Evolutionary conservation across 2,888 invertebrate genomes (phyloP).

Genomic region (Lithophane semibrunnea): DNA sequence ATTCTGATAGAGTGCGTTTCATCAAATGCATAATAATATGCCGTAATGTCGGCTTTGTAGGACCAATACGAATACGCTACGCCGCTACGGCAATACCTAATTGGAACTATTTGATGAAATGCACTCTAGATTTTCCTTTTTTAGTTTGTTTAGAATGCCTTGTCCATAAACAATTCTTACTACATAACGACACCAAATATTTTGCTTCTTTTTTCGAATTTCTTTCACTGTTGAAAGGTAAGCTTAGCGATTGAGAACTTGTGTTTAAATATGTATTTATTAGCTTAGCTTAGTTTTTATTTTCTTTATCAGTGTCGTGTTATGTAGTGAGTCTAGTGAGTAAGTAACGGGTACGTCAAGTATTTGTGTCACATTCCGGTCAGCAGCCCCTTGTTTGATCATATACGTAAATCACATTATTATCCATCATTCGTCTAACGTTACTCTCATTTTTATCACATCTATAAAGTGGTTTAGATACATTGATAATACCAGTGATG

Average conservation of each 20-base stretch:
- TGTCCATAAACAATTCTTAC: background rate
- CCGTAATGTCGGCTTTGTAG: too few relatives aligned
- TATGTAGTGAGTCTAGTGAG: background rate
- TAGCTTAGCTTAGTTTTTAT: background rate
- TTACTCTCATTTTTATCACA: background rate
- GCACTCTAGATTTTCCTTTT: background rate
- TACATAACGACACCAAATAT: background rate
- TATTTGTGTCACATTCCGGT: slow-evolving; percentile 30
- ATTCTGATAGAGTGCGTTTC: too few relatives aligned
- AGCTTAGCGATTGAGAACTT: background rate
- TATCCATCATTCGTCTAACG: background rate
- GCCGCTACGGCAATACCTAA: too few relatives aligned
- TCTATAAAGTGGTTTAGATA: slow-evolving; percentile 15
- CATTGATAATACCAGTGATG: slow-evolving; percentile 71
- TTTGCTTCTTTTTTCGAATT: background rate
- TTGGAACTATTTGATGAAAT: too few relatives aligned
- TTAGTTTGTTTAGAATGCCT: background rate
- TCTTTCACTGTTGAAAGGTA: background rate
- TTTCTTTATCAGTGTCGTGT: background rate
- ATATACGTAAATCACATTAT: slow-evolving; percentile 14
- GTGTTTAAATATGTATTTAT: background rate
- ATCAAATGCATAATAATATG: too few relatives aligned
- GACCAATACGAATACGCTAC: too few relatives aligned
- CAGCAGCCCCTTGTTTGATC: slow-evolving; percentile 7
- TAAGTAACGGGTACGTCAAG: background rate